A percentile compares a stretch with the other conserved stretches of the same genome.
Conservation (phyloP, 2,113 vertebrate species). For the Trinectes maculatus region DNA sequence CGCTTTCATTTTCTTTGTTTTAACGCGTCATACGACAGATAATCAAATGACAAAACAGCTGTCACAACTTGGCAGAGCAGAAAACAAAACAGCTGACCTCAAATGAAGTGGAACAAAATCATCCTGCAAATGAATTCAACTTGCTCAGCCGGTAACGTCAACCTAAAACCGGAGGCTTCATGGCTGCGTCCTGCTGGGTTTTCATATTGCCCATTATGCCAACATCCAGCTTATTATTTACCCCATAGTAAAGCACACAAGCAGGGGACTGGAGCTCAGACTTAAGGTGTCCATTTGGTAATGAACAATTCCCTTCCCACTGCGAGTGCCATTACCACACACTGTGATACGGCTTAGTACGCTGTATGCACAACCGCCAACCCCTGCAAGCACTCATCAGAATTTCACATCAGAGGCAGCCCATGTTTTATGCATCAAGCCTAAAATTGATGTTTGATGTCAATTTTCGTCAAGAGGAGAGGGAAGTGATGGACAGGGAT, state of each 20-base stretch:
- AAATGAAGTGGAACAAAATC: slow-evolving; percentile 56
- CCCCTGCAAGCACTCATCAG: slow-evolving; percentile 25
- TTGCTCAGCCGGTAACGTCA: slow-evolving; percentile 6
- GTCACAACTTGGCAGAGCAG: slow-evolving; percentile 19
- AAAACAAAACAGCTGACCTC: slow-evolving; percentile 21
- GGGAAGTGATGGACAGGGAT: slow-evolving; percentile 28
- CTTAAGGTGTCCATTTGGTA: slow-evolving; percentile 46
- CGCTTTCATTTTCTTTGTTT: neutral
- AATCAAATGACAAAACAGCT: slow-evolving; percentile 42
- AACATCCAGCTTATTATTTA: slow-evolving; percentile 39
- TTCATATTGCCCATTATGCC: slow-evolving; percentile 52
- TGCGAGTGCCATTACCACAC: slow-evolving; percentile 57
- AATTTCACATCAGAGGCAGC: slow-evolving; percentile 17
- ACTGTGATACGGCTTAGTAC: slow-evolving; percentile 35
- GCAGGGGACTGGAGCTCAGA: slow-evolving; percentile 29
- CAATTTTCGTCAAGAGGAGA: slow-evolving; percentile 9
- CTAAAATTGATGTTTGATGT: slow-evolving; percentile 39
- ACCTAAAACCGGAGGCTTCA: slow-evolving; percentile 5
- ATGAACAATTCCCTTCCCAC: slow-evolving; percentile 59
- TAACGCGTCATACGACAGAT: slow-evolving; percentile 14
- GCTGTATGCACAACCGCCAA: neutral
- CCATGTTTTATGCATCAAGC: slow-evolving; percentile 55
- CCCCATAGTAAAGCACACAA: slow-evolving; percentile 37
- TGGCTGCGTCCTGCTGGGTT: slow-evolving; percentile 45
- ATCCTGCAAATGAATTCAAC: slow-evolving; percentile 25